Percentiles rank a stretch among this genome's conserved stretches.
These are phyloP conservation scores for Hafferia zeledoni DNA, from an alignment of 2,797 vertebrate genomes.

Conservation along the genomic window DNA sequence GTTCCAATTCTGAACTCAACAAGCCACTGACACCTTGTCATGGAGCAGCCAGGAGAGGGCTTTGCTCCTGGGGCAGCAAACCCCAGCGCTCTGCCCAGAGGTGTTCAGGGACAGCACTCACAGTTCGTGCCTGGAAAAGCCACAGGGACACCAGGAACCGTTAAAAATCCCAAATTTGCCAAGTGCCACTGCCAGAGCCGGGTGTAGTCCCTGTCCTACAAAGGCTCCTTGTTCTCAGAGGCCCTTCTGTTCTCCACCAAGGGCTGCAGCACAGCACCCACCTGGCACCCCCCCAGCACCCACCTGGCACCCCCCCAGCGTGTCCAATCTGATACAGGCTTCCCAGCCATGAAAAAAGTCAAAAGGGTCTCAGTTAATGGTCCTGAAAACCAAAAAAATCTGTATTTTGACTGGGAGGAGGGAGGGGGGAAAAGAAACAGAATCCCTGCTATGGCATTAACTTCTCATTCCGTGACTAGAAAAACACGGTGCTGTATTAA, in stretches of 20 bases:
- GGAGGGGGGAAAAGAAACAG: not conserved
- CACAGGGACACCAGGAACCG: rapidly evolving
- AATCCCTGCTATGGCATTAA: not conserved
- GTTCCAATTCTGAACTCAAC: rapidly evolving
- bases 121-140: rapidly evolving
- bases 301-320: not conserved
- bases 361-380: not conserved
- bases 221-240: not conserved
- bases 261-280: not conserved
- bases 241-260: not conserved
- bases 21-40: not conserved
- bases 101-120: not conserved
- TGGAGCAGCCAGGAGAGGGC: not conserved
- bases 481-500: not conserved
- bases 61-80: not conserved
- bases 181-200: not conserved
- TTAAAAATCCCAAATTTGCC: not conserved
- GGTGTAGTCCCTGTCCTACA: not conserved
- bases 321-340: rapidly evolving
- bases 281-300: not conserved
- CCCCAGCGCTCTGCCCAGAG: not conserved
- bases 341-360: not conserved
- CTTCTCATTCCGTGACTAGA: not conserved
- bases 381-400: not conserved
- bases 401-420: not conserved